A percentile compares a stretch with the other conserved stretches of the same genome.
Evolutionary conservation across 2,888 invertebrate genomes (phyloP).

Genomic region (Mesochorus sp.): DNA sequence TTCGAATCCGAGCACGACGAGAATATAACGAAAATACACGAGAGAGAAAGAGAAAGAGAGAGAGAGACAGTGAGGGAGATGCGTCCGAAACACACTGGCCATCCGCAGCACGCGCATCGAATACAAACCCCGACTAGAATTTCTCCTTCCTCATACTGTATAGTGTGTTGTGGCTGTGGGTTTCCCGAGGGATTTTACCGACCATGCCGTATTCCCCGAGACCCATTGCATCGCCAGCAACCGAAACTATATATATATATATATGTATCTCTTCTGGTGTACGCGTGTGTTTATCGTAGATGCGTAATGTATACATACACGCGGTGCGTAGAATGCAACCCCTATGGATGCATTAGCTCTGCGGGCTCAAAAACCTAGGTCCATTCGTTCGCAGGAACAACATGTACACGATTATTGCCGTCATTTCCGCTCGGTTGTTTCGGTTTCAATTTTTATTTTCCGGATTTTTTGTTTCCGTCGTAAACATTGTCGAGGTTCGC

Average conservation of each 20-base stretch:
- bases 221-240: constrained; percentile 28
- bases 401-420: constrained; percentile 30
- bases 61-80: neutral
- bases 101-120: constrained; percentile 54
- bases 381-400: constrained; percentile 3
- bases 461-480: neutral
- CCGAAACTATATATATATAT: too few species aligned
- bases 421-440: constrained; percentile 41
- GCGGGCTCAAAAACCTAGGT: constrained; percentile 32
- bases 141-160: constrained; percentile 28
- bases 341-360: constrained; percentile 44
- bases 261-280: too few species aligned
- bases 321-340: neutral
- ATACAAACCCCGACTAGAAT: constrained; percentile 55
- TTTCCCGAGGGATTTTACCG: constrained; percentile 51
- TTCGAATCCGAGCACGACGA: constrained; percentile 19
- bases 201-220: constrained; percentile 26
- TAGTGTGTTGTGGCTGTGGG: constrained; percentile 34
- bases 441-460: constrained; percentile 10
- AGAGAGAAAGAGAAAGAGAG: neutral
- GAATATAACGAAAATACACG: neutral
- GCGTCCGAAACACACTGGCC: constrained; percentile 10
- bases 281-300: too few species aligned
- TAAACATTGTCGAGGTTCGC: neutral
- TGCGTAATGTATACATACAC: neutral